Percentiles rank a stretch among this genome's conserved stretches.
These are phyloP conservation scores for Cacajao melanocephalus DNA, from an alignment of 2,797 vertebrate genomes.

Conservation along the genomic window DNA sequence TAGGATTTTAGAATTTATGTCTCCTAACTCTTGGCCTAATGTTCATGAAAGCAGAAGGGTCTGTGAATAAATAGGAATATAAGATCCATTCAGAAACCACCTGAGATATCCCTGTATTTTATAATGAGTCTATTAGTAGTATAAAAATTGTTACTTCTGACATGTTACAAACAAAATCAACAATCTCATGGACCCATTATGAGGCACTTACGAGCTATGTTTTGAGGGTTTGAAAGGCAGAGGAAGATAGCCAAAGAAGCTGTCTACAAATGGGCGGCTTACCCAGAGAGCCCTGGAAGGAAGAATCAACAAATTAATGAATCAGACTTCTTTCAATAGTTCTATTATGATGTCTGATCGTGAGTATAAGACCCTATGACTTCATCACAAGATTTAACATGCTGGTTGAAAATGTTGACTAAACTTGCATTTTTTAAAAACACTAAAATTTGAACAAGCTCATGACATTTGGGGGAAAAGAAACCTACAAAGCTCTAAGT, in stretches of 20 bases:
- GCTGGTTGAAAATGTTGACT: not conserved
- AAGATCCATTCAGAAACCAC: constrained; percentile 9
- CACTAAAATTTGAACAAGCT: not conserved
- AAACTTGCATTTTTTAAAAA: not conserved
- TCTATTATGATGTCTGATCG: constrained; percentile 37
- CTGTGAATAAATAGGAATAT: not conserved
- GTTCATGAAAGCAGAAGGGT: not conserved
- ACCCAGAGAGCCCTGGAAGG: constrained; percentile 59
- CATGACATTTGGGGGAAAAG: not conserved
- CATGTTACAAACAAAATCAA: constrained; percentile 59
- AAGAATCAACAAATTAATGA: constrained; percentile 45
- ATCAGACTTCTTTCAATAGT: constrained; percentile 67
- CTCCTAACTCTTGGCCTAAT: not conserved
- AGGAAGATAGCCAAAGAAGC: constrained; percentile 49
- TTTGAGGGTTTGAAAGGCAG: constrained; percentile 38
- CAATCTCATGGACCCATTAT: constrained; percentile 49
- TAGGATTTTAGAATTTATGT: not conserved
- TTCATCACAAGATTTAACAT: constrained; percentile 17
- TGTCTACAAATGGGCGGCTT: constrained; percentile 59
- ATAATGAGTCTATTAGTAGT: constrained; percentile 23
- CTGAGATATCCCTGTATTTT: not conserved
- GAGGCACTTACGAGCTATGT: constrained; percentile 47
- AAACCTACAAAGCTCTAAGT: not conserved
- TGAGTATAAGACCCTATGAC: constrained; percentile 49
- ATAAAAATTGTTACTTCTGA: constrained; percentile 57